These are phyloP conservation scores for Marmota monax DNA, from an alignment of 2,113 vertebrate genomes.

Conservation along the genomic window DNA sequence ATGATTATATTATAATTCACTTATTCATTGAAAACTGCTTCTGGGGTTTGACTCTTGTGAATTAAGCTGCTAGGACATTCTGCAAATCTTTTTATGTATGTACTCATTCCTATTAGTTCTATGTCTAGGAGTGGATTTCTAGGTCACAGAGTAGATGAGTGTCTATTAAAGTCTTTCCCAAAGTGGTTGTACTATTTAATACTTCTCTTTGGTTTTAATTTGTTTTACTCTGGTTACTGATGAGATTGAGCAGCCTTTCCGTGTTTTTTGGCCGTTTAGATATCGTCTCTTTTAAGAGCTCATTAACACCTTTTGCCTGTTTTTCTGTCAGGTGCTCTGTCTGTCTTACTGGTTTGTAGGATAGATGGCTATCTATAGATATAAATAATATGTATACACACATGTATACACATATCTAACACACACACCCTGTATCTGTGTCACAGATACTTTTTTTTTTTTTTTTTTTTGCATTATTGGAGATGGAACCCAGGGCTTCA, in stretches of 20 bases:
- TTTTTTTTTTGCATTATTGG: too few relatives aligned
- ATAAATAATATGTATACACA: neutral
- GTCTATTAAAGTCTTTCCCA: slow-evolving; percentile 55
- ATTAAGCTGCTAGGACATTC: slow-evolving; percentile 33
- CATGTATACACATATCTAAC: too few relatives aligned
- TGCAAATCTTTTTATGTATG: neutral
- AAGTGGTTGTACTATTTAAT: slow-evolving; percentile 55
- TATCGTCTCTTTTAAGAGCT: slow-evolving; percentile 33
- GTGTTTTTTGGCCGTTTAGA: neutral
- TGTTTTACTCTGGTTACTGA: slow-evolving; percentile 46
- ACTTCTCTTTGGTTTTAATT: slow-evolving; percentile 55
- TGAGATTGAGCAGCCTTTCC: neutral
- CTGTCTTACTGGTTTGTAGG: neutral
- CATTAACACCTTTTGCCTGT: neutral
- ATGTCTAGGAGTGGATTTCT: slow-evolving; percentile 43
- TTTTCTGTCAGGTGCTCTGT: slow-evolving; percentile 2
- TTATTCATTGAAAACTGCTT: neutral
- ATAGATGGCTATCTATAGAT: neutral
- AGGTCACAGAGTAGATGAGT: neutral
- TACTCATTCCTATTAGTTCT: neutral
- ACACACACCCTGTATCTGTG: neutral
- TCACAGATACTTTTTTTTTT: neutral
- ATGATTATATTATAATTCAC: neutral
- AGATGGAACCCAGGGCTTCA: too few relatives aligned
- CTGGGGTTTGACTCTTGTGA: slow-evolving; percentile 4